These are phyloP conservation scores for Psilanteris sp. DNA, from an alignment of 1,140 invertebrate species.

Conservation along the genomic window DNA sequence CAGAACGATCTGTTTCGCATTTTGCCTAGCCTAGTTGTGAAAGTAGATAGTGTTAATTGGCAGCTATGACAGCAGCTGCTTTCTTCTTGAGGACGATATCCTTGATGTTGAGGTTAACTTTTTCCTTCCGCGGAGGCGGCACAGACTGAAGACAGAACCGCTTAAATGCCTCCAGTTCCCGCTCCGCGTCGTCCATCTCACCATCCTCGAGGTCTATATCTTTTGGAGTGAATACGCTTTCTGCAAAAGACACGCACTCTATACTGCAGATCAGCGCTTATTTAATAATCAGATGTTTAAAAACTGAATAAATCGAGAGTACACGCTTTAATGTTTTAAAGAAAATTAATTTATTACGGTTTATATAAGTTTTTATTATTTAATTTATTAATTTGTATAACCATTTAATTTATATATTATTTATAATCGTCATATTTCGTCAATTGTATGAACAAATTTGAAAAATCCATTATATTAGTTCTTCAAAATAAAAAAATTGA, in stretches of 20 bases:
- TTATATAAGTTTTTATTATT: no score
- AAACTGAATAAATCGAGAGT: no score
- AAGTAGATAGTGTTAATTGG: slow-evolving; percentile 62
- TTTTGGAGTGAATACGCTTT: slow-evolving; percentile 88
- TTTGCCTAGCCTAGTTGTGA: slow-evolving; percentile 20
- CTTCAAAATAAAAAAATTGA: no score
- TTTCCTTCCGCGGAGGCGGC: slow-evolving; percentile 84
- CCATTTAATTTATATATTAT: no score
- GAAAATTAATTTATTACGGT: no score
- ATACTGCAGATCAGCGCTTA: slow-evolving; percentile 61
- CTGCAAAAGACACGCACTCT: slow-evolving; percentile 81
- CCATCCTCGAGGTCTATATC: slow-evolving; percentile 87
- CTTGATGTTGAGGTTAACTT: slow-evolving; percentile 87
- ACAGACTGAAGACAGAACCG: slow-evolving; percentile 88
- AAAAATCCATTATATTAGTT: no score
- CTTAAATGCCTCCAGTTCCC: slow-evolving; percentile 89
- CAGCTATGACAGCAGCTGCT: slow-evolving; percentile 67
- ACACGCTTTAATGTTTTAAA: no score
- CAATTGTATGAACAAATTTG: no score
- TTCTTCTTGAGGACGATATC: slow-evolving; percentile 86
- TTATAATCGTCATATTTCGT: no score
- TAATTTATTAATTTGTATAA: no score
- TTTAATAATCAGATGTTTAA: not conserved
- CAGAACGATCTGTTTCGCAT: slow-evolving; percentile 1
- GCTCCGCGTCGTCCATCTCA: slow-evolving; percentile 87